Evolutionary conservation across 2,113 vertebrate genomes (phyloP).

Genomic region (Mastomys natalensis): DNA sequence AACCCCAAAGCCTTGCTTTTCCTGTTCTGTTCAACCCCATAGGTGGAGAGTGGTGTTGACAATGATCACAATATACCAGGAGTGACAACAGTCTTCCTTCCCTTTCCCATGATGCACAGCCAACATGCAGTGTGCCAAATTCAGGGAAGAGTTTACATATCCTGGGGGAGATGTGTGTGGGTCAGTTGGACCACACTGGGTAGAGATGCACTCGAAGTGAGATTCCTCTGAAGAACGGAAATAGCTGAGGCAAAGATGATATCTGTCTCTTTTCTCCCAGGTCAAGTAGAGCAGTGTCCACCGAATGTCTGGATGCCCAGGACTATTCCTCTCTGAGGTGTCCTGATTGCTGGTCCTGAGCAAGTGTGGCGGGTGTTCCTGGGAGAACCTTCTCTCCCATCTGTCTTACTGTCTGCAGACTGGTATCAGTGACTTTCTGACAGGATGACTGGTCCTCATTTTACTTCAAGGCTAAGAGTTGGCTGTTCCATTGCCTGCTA

Average conservation of each 20-base stretch:
- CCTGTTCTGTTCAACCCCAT: background rate
- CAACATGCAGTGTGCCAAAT: background rate
- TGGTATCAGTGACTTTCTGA: slow-evolving; percentile 77
- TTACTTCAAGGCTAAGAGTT: slow-evolving; percentile 66
- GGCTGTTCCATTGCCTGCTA: background rate
- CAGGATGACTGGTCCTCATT: slow-evolving; percentile 73
- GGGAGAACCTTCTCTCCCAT: slow-evolving; percentile 77
- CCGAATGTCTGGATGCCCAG: accelerated
- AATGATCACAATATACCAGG: background rate
- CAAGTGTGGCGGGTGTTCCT: background rate
- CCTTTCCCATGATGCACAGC: background rate
- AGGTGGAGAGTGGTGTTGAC: background rate
- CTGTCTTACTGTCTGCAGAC: slow-evolving; percentile 85
- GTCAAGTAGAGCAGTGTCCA: background rate
- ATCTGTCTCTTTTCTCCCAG: background rate
- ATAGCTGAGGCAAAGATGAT: background rate
- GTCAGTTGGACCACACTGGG: background rate
- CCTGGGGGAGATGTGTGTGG: background rate
- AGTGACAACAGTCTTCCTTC: background rate
- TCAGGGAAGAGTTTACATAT: background rate
- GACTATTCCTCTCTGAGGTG: background rate
- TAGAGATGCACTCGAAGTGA: background rate
- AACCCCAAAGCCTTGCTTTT: too few relatives aligned
- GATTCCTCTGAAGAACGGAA: background rate
- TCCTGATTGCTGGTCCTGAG: background rate